Conservation (phyloP, 2,113 vertebrate genomes). For the Aspidoscelis tigris region DNA sequence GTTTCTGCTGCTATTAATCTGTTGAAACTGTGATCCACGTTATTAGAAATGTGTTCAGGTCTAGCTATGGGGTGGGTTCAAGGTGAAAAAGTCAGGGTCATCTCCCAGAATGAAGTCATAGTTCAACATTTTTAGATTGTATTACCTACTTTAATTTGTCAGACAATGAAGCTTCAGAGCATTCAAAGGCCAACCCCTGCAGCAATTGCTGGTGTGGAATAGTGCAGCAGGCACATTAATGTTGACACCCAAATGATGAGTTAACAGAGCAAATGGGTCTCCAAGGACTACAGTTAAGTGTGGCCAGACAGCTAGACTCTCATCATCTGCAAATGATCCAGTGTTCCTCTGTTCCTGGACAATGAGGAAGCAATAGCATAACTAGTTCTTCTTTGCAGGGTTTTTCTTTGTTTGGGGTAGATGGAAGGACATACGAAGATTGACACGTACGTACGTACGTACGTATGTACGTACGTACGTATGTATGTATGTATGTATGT, state of each 20-base stretch:
- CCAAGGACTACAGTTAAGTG: neutral
- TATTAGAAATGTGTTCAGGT: constrained; percentile 33
- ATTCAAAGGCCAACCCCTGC: constrained; percentile 34
- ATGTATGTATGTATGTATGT: no score
- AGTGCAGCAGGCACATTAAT: constrained; percentile 30
- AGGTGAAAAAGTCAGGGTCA: constrained; percentile 34
- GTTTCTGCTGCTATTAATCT: constrained; percentile 17
- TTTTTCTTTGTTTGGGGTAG: neutral
- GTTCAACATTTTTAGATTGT: constrained; percentile 52
- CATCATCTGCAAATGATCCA: constrained; percentile 30
- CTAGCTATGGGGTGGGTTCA: neutral
- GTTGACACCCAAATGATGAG: constrained; percentile 41
- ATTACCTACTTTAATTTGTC: constrained; percentile 57
- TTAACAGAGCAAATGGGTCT: constrained; percentile 44
- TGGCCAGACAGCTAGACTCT: neutral
- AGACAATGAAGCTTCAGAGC: constrained; percentile 46
- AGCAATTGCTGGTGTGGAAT: constrained; percentile 36
- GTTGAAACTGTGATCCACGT: constrained; percentile 19
- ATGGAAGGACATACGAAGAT: neutral
- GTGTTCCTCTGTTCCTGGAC: neutral
- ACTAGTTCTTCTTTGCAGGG: neutral
- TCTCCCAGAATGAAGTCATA: constrained; percentile 36
- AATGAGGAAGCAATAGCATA: neutral
- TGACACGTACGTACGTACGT: neutral
- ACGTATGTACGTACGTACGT: no score